Evolutionary conservation across 2,797 vertebrate genomes (phyloP).

Genomic region (Sebastes dallii): DNA sequence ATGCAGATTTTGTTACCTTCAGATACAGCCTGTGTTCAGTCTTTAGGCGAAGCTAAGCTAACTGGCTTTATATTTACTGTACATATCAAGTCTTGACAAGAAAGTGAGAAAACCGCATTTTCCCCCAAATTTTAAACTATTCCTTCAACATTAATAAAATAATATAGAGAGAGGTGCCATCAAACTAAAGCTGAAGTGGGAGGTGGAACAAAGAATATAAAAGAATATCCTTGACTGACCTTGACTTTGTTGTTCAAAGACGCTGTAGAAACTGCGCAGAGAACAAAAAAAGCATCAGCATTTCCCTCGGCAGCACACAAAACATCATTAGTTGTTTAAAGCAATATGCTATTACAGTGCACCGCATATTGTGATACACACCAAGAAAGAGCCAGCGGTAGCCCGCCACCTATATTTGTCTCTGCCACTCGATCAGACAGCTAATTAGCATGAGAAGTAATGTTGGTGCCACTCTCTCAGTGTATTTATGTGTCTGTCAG

Average conservation of each 20-base stretch:
- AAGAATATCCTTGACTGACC: slow-evolving; percentile 24
- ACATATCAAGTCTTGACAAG: neutral
- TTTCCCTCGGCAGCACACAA: slow-evolving; percentile 13
- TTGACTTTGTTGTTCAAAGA: slow-evolving; percentile 47
- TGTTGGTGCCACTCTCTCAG: slow-evolving; percentile 34
- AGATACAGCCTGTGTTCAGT: too few species aligned
- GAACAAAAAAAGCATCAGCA: slow-evolving; percentile 28
- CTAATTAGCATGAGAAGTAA: slow-evolving; percentile 66
- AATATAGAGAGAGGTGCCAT: neutral
- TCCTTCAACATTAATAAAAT: neutral
- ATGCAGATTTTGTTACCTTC: too few species aligned
- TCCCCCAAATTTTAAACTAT: neutral
- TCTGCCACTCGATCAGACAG: slow-evolving; percentile 59
- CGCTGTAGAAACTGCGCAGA: neutral
- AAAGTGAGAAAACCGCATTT: neutral
- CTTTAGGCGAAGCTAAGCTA: too few species aligned
- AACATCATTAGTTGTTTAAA: slow-evolving; percentile 34
- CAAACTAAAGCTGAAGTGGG: neutral
- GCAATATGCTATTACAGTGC: neutral
- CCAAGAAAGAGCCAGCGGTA: slow-evolving; percentile 5
- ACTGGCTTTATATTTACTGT: neutral
- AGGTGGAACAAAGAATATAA: neutral
- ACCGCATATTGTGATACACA: slow-evolving; percentile 29
- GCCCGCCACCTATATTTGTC: slow-evolving; percentile 46
- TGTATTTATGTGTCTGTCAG: slow-evolving; percentile 48